Percentiles rank a stretch among this genome's conserved stretches.
Evolutionary conservation across 2,797 vertebrate genomes (phyloP).

Genomic region (Alectoris magna): DNA sequence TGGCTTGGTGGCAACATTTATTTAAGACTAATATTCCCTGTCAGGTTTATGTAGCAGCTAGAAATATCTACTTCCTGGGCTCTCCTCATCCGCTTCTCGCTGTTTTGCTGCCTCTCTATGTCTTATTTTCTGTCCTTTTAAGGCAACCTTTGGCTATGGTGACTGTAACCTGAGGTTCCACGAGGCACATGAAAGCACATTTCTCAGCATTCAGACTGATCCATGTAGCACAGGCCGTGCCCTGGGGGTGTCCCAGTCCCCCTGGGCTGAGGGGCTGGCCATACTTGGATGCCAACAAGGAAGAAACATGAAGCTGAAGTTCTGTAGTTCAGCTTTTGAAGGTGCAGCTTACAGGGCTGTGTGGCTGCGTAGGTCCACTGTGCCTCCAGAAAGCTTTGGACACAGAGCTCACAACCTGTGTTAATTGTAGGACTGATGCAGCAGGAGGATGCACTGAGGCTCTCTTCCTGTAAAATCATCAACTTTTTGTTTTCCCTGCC

Average conservation of each 20-base stretch:
- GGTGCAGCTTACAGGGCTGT: not conserved
- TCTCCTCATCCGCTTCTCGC: not conserved
- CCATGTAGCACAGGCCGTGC: not conserved
- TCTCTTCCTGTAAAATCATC: not conserved
- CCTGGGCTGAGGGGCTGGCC: not conserved
- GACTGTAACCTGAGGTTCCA: not conserved
- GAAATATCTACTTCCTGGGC: not conserved
- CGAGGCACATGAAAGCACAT: not conserved
- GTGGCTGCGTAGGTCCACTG: not conserved
- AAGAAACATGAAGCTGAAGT: not conserved
- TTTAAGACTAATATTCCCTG: slow-evolving; percentile 42
- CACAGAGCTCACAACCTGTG: not conserved
- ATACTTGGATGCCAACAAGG: not conserved
- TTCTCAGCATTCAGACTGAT: fast-evolving
- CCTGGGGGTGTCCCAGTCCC: not conserved
- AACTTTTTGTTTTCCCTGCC: not conserved
- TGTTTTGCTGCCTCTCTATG: slow-evolving; percentile 11
- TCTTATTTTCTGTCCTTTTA: slow-evolving; percentile 2
- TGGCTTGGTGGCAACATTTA: slow-evolving; percentile 39
- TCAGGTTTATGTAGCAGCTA: slow-evolving; percentile 51
- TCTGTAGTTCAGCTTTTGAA: not conserved
- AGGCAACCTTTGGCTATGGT: not conserved
- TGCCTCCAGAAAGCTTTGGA: not conserved
- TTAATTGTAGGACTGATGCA: not conserved
- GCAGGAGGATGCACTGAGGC: not conserved